Base-by-base conservation (phyloP, 2,888 invertebrate genomes). In the Cenopis cana region DNA sequence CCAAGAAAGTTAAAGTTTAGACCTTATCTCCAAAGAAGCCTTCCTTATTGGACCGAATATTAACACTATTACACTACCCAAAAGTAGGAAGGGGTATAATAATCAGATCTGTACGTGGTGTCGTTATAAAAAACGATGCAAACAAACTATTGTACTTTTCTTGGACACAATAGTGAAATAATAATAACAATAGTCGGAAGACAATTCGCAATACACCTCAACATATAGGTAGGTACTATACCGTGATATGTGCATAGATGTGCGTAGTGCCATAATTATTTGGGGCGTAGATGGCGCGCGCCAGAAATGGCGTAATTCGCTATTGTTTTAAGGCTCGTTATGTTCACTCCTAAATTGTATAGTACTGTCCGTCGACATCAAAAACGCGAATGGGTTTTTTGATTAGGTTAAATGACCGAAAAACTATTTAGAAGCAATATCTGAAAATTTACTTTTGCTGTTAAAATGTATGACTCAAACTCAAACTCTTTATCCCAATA, bases 281-380 rank as follows among this genome's bases (percentile, higher is more conserved):
- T 65, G 65, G 59, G 3, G 17, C 29, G 50, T 38, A 49, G 62
- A 69, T 69, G 69, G 69, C 64, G 29, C 59, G 67, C 69, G 41
- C 41, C 57, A 29, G 33, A 33, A 55, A 61, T 55, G 68, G 68
- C 41, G 50, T 52, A 54, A 69, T 59, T 65, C 18, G 57, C 69
- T 54, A 69, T 69, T 69, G 69, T 69, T 38, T 14, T 12, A 50
- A 24, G 55, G 17, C 50, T 69, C 64, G 64, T 64, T 69, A 69
- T 64, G 29, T 17, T 56, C 24, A 38, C 56, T 50, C 50, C 50
- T 50, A 52, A 67, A 67, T 18, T 36, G 67, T 67, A 60, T 60
- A 33, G 11, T 54, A 18, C 18, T 33, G 17, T 10, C 38, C n/a
- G 4, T 4, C 6, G 59, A 38, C 20, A 18, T 50, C 10, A 12